phyloP scores from a whole-genome alignment of 2,113 vertebrate genomes.

The Anser brachyrhynchus region DNA sequence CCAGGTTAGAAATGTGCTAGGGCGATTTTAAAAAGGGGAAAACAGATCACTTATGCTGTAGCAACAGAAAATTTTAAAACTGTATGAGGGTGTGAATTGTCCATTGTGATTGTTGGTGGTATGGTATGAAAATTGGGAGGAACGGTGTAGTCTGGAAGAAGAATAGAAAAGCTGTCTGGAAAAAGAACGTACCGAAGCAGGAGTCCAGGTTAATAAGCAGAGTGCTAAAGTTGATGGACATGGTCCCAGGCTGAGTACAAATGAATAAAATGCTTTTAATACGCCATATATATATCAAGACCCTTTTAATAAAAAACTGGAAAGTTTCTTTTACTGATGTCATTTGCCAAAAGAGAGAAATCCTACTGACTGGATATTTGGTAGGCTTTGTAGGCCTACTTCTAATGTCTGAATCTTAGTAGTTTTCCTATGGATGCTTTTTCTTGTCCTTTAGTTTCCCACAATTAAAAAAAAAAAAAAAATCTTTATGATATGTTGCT shows the following conservation, averaged over 20 bases:
- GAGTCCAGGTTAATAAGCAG: neutral
- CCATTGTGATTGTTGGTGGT: neutral
- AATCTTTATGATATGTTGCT: neutral
- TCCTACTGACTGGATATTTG: accelerated
- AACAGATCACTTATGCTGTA: accelerated
- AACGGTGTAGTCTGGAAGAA: neutral
- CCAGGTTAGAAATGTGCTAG: neutral
- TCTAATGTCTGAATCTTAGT: neutral
- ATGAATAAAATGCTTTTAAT: neutral
- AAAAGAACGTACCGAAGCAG: neutral
- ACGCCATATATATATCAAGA: neutral
- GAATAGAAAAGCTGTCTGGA: neutral
- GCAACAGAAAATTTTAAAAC: neutral
- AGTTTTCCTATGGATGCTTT: neutral
- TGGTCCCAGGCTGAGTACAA: neutral
- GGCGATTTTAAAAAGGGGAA: neutral
- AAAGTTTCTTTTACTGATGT: neutral
- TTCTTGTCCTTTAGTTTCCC: neutral
- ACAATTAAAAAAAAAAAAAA: no score
- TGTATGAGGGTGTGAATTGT: accelerated
- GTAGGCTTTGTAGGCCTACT: neutral
- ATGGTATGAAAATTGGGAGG: neutral
- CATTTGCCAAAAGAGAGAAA: neutral
- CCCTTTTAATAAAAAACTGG: neutral
- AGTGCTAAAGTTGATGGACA: accelerated